Conservation (phyloP, 2,888 invertebrate genomes). For the Synergus japonicus region DNA sequence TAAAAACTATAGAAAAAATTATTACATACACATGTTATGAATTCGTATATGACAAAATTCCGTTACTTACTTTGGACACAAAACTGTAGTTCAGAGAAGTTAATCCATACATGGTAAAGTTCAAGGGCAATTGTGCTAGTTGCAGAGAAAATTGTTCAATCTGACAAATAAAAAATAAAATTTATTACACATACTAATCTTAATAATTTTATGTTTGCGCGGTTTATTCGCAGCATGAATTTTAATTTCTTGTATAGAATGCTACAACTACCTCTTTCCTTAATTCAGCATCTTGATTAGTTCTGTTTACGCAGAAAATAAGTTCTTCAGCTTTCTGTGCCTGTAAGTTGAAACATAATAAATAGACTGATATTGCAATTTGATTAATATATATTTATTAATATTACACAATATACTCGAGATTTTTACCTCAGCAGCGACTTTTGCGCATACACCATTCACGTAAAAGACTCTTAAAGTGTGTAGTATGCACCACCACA, state of each 20-base stretch:
- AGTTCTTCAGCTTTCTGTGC: constrained; percentile 2
- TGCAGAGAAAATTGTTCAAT: constrained; percentile 57
- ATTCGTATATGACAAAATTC: background rate
- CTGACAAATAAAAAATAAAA: constrained; percentile 39
- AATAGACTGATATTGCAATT: background rate
- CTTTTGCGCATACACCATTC: background rate
- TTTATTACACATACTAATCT: background rate
- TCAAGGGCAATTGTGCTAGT: constrained; percentile 55
- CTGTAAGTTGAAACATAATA: background rate
- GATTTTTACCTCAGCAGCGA: background rate
- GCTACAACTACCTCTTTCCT: background rate
- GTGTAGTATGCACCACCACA: background rate
- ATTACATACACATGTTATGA: background rate
- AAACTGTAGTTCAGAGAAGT: constrained; percentile 52
- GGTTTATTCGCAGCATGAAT: too few relatives aligned
- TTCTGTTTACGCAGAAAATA: background rate
- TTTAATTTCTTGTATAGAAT: too few relatives aligned
- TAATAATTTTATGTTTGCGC: too few relatives aligned
- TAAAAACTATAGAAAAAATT: constrained; percentile 44
- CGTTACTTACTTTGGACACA: constrained; percentile 51
- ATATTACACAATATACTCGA: background rate
- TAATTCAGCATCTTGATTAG: background rate
- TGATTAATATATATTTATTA: background rate
- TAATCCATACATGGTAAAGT: constrained; percentile 56
- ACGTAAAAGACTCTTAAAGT: background rate